Conservation (phyloP, 2,888 invertebrate species). For the Calliopum simillimum region DNA sequence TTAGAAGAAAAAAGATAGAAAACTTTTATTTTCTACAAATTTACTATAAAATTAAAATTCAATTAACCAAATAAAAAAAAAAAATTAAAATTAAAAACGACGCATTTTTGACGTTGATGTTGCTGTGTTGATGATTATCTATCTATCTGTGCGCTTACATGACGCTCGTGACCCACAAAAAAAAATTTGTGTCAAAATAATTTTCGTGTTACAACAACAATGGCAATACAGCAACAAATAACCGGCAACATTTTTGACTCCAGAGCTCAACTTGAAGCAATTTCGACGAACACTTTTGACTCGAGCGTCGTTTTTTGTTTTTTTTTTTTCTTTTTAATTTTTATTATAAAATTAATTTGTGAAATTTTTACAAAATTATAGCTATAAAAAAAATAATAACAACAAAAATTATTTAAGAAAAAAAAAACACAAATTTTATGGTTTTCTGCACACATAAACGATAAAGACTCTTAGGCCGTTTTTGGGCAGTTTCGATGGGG, state of each 20-base stretch:
- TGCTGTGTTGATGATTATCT: constrained; percentile 3
- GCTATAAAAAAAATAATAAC: not conserved
- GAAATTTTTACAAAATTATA: constrained; percentile 44
- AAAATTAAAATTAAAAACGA: too few species aligned
- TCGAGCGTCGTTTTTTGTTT: constrained; percentile 36
- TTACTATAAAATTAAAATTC: too few species aligned
- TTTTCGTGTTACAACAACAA: constrained; percentile 53
- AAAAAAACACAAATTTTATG: too few species aligned
- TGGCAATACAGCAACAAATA: constrained; percentile 13
- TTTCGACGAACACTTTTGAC: constrained; percentile 34
- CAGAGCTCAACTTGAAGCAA: too few species aligned
- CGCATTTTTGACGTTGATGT: too few species aligned
- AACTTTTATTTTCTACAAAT: too few species aligned
- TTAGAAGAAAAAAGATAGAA: too few species aligned
- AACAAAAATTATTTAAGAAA: not conserved
- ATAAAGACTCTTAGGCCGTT: too few species aligned
- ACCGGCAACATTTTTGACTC: not conserved
- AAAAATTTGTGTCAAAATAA: constrained; percentile 59
- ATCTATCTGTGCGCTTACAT: constrained; percentile 51
- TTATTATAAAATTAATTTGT: constrained; percentile 60
- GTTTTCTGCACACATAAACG: too few species aligned
- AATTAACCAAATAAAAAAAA: too few species aligned
- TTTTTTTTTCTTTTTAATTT: constrained; percentile 37
- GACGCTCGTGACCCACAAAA: constrained; percentile 61
- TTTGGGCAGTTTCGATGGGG: too few species aligned